Base-by-base conservation (phyloP, 2,888 invertebrate genomes). In the Protonemura montana region DNA sequence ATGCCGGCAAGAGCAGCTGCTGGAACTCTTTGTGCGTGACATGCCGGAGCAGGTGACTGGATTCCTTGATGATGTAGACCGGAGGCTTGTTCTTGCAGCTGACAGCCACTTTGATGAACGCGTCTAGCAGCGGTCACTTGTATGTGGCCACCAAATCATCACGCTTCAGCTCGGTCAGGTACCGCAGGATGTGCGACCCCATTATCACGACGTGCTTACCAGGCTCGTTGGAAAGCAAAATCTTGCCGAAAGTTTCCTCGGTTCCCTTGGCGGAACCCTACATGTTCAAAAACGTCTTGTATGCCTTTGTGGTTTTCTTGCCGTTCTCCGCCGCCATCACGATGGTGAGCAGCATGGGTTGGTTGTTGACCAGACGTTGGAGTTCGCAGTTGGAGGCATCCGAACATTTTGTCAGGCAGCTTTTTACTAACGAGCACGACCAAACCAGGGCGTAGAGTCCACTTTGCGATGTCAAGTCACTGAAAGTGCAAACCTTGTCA, bases 51-150 rank as follows among this genome's bases (percentile, higher is more conserved):
- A 97, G 92, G 25, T 94, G 94, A 41, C 93, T 92, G 89, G 96
- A 95, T 0, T 94, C 94, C 87, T 92, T 92, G 85, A 97, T 94
- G 88, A 95, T 92, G 89, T 94, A 94, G 7, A 94, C 92, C 88
- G 95, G 94, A 0, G 97, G 96, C 86, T 96, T 95, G 25, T 92
- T 93, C 91, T 97, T 97, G 80, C 95, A 95, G 88, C 95, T 95
- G 88, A 97, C 94, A 86, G 96, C 93, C 88, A 95, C 95, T 91
- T 97, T 97, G 59, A 95, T 94, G 90, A 97, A 96, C 87, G 93
- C 92, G 88, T 96, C 95, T 85, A 96, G 90, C 90, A 95, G 92
- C 89, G 92, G 92, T n/a, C 91, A 91, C 93, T 95, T 94, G 89
- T 94, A 92, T 87, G 92, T 91, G 28, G 91, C 90, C 76, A 94